Evolutionary conservation across 2,888 invertebrate genomes (phyloP).

Genomic region (Cataglyphis albicans): DNA sequence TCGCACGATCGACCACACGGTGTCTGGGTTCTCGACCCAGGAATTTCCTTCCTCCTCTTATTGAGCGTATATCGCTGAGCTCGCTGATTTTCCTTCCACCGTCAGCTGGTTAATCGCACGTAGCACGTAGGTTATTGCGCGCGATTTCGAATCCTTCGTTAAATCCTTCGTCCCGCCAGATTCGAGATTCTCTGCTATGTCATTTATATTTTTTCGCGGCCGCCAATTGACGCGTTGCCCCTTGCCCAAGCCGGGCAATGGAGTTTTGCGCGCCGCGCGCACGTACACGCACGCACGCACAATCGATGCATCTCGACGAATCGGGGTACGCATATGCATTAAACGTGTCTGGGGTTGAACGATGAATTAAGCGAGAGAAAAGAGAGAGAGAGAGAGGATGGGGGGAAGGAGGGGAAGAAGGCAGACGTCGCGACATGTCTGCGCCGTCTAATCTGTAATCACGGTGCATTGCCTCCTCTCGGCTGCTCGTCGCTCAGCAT

Average conservation of each 20-base stretch:
- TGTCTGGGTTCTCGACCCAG: constrained; percentile 57
- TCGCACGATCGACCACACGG: constrained; percentile 59
- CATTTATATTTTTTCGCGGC: background rate
- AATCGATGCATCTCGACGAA: constrained; percentile 33
- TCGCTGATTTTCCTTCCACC: constrained; percentile 11
- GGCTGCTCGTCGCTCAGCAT: constrained; percentile 68
- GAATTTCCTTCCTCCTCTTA: constrained; percentile 62
- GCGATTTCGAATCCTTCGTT: background rate
- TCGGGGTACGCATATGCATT: constrained; percentile 44
- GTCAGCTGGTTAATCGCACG: background rate
- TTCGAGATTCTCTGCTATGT: too few relatives aligned
- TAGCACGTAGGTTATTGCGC: background rate
- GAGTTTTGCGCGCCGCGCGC: background rate
- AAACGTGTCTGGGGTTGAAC: constrained; percentile 39
- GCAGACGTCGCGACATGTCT: constrained; percentile 64
- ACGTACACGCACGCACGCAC: constrained; percentile 2
- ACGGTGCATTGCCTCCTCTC: constrained; percentile 79
- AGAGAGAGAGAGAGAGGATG: constrained; percentile 8
- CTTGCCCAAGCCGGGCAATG: background rate
- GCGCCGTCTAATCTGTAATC: constrained; percentile 79
- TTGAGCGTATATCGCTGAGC: constrained; percentile 47
- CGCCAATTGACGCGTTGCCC: background rate
- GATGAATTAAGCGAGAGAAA: constrained; percentile 26
- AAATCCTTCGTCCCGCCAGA: background rate
- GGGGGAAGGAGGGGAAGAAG: constrained; percentile 36